A percentile compares a stretch with the other conserved stretches of the same genome.
These are phyloP conservation scores for Brachycybe producta DNA, from an alignment of 2,888 invertebrate species.

Conservation along the genomic window DNA sequence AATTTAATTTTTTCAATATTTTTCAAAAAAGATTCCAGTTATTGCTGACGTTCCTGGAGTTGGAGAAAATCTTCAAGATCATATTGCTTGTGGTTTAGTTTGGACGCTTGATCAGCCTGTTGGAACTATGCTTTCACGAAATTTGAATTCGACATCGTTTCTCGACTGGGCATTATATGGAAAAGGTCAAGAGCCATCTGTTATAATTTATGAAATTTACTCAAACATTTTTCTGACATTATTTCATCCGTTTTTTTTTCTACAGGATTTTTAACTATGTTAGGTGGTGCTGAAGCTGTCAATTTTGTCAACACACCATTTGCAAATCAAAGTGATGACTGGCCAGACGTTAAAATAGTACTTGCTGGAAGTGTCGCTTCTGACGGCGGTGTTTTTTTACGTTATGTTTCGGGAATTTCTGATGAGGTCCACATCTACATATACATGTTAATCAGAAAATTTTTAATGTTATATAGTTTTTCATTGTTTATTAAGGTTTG, in stretches of 20 bases:
- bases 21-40: slow-evolving; percentile 34
- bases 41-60: slow-evolving; percentile 64
- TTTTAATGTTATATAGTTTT: too few relatives aligned
- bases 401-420: too few relatives aligned
- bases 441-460: too few relatives aligned
- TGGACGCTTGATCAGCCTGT: slow-evolving; percentile 33
- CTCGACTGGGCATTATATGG: not conserved
- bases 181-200: not conserved
- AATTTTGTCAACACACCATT: slow-evolving; percentile 84
- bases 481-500: too few relatives aligned
- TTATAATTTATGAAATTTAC: not conserved
- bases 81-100: slow-evolving; percentile 69
- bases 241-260: not conserved
- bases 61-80: slow-evolving; percentile 77
- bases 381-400: too few relatives aligned
- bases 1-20: not conserved
- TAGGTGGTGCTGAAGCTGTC: slow-evolving; percentile 76
- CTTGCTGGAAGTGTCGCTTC: too few relatives aligned
- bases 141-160: too few relatives aligned
- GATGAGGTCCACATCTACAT: too few relatives aligned
- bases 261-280: slow-evolving; percentile 74
- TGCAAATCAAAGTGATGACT: slow-evolving; percentile 70
- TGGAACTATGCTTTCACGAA: too few relatives aligned
- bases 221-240: not conserved
- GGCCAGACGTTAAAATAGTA: slow-evolving; percentile 86